phyloP scores from a whole-genome alignment of 2,797 vertebrate genomes.

The Smutsia gigantea region DNA sequence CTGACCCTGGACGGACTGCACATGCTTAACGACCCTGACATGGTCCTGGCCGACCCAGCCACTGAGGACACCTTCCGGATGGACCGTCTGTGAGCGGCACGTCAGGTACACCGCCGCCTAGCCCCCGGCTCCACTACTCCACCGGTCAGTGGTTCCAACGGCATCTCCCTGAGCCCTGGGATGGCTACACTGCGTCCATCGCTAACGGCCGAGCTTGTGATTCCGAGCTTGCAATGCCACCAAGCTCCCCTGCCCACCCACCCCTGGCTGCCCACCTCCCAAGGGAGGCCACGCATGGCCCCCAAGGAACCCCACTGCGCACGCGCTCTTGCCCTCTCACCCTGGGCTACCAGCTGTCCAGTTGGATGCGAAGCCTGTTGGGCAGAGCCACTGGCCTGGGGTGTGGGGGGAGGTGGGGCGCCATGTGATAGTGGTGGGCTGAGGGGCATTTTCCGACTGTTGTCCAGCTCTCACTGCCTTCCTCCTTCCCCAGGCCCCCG shows the following conservation, averaged over 20 bases:
- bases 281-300: background rate
- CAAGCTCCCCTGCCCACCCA: constrained; percentile 54
- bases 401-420: background rate
- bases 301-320: constrained; percentile 40
- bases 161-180: constrained; percentile 63
- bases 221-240: constrained; percentile 91
- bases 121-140: constrained; percentile 44
- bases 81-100: constrained; percentile 94
- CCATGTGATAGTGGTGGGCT: background rate
- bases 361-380: background rate
- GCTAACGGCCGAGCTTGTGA: constrained; percentile 89
- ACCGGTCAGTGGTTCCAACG: constrained; percentile 66
- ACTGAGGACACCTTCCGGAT: constrained; percentile 99
- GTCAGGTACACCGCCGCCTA: background rate
- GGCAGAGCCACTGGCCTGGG: background rate
- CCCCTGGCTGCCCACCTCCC: background rate
- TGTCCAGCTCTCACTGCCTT: constrained; percentile 83
- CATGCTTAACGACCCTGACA: constrained; percentile 99
- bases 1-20: constrained; percentile 98
- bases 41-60: constrained; percentile 97
- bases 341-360: background rate
- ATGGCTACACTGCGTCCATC: constrained; percentile 84
- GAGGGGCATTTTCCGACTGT: constrained; percentile 72
- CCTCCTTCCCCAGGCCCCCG: constrained; percentile 54
- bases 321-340: constrained; percentile 58